A percentile compares a stretch with the other conserved stretches of the same genome.
Conservation (phyloP, 1,140 invertebrate species). For the Drosophila tropicalis region DNA sequence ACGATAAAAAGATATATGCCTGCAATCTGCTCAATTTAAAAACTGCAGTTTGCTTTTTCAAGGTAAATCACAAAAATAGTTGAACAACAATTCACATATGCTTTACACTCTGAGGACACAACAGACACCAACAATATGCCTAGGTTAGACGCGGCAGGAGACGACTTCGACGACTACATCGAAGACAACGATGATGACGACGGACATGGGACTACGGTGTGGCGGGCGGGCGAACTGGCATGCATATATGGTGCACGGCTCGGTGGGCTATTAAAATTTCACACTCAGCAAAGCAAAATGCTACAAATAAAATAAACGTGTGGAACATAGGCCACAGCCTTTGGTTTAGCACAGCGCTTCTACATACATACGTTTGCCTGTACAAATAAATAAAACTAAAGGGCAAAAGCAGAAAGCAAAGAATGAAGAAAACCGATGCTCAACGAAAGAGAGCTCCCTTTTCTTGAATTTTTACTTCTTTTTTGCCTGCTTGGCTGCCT, state of each 20-base stretch:
- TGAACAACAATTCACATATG: slow-evolving; percentile 52
- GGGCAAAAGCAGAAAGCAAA: slow-evolving; percentile 47
- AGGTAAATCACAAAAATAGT: slow-evolving; percentile 77
- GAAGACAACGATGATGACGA: not conserved
- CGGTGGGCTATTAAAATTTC: slow-evolving; percentile 81
- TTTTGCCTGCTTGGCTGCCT: slow-evolving; percentile 1
- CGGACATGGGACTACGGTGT: slow-evolving; percentile 16
- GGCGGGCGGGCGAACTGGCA: slow-evolving; percentile 22
- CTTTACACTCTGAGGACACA: slow-evolving; percentile 37
- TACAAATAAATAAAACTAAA: slow-evolving; percentile 77
- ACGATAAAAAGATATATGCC: slow-evolving; percentile 36
- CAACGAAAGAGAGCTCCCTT: slow-evolving; percentile 21
- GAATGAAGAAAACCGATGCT: slow-evolving; percentile 14
- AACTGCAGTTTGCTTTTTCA: slow-evolving; percentile 56
- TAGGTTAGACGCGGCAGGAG: slow-evolving; percentile 45
- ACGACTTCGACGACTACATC: not conserved
- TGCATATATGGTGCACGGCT: slow-evolving; percentile 50
- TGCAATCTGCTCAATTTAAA: slow-evolving; percentile 7
- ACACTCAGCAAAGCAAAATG: slow-evolving; percentile 79
- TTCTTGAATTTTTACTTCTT: slow-evolving; percentile 6
- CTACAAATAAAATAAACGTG: slow-evolving; percentile 80
- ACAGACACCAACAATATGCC: slow-evolving; percentile 40
- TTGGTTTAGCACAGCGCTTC: slow-evolving; percentile 47
- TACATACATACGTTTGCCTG: slow-evolving; percentile 49
- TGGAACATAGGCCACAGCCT: slow-evolving; percentile 31